A percentile compares a stretch with the other conserved stretches of the same genome.
Conservation (phyloP, 2,113 vertebrate species). For the Okapia johnstoni region DNA sequence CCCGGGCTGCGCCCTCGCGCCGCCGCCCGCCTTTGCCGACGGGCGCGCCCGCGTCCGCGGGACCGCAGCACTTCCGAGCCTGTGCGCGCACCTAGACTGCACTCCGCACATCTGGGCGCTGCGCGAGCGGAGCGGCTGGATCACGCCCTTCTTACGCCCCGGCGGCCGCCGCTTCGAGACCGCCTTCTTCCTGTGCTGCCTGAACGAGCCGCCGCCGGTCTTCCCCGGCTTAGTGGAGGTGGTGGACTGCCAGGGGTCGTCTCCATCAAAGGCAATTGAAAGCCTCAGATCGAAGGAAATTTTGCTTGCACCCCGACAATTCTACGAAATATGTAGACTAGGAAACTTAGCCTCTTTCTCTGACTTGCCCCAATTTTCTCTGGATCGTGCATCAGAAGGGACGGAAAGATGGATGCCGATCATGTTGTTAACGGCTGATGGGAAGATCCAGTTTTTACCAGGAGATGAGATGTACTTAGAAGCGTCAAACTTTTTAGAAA, state of each 20-base stretch:
- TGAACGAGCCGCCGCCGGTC: conserved; percentile 77
- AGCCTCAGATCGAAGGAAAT: conserved; percentile 79
- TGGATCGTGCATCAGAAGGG: conserved; percentile 80
- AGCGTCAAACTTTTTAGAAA: conserved; percentile 78
- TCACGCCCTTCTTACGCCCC: conserved; percentile 80
- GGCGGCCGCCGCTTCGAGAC: conserved; percentile 86
- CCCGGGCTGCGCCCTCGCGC: neutral
- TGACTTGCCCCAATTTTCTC: conserved; percentile 85
- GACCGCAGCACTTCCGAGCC: conserved; percentile 82
- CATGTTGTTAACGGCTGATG: conserved; percentile 68
- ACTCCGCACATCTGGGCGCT: conserved; percentile 94
- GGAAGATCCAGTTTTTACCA: conserved; percentile 72
- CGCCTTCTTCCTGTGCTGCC: conserved; percentile 90
- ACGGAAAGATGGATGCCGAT: conserved; percentile 87
- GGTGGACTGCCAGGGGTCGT: conserved; percentile 88
- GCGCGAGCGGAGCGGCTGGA: conserved; percentile 91
- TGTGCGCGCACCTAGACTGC: conserved; percentile 88
- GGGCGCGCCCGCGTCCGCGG: conserved; percentile 87
- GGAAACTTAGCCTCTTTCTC: conserved; percentile 80
- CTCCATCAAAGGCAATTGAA: conserved; percentile 84
- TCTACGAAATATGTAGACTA: conserved; percentile 91
- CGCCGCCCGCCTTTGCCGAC: conserved; percentile 62
- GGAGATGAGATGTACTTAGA: conserved; percentile 85
- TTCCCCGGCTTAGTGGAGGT: conserved; percentile 86
- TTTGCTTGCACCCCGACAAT: conserved; percentile 90